These are phyloP conservation scores for Microvelia longipes DNA, from an alignment of 1,140 invertebrate genomes.

Conservation along the genomic window DNA sequence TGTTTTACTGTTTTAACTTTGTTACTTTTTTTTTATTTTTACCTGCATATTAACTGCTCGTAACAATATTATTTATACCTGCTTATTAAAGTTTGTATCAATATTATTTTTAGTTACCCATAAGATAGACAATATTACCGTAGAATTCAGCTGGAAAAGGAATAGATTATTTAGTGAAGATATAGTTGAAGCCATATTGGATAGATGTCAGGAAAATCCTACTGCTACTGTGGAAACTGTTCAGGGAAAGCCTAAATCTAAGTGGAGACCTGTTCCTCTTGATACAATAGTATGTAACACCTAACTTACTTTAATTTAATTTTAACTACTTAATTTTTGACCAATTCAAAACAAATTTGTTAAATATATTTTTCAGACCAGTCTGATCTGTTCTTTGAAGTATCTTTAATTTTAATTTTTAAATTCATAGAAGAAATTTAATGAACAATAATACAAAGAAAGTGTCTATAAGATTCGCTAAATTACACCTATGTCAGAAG, in stretches of 20 bases:
- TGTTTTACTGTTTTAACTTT: too few species aligned
- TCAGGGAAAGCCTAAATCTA: constrained; percentile 76
- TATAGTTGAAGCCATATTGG: constrained; percentile 61
- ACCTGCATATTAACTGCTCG: too few species aligned
- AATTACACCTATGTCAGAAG: too few species aligned
- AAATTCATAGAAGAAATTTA: too few species aligned
- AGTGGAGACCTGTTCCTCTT: constrained; percentile 87
- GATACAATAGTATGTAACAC: constrained; percentile 75
- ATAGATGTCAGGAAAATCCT: constrained; percentile 59
- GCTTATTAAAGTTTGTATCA: too few species aligned
- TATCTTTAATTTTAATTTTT: neutral
- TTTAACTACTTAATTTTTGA: constrained; percentile 4
- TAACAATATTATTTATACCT: too few species aligned
- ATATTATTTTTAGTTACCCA: constrained; percentile 52
- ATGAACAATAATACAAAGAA: too few species aligned
- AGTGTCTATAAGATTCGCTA: too few species aligned
- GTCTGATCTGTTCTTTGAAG: neutral
- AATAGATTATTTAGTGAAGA: constrained; percentile 76
- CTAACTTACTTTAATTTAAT: too few species aligned
- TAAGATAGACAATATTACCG: constrained; percentile 47
- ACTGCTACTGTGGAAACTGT: constrained; percentile 67
- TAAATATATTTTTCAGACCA: neutral
- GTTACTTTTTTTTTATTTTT: too few species aligned
- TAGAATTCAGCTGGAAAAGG: constrained; percentile 83
- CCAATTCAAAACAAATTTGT: neutral